Percentiles rank a stretch among this genome's conserved stretches.
These are phyloP conservation scores for Pararge aegeria DNA, from an alignment of 1,140 invertebrate genomes.

Conservation along the genomic window DNA sequence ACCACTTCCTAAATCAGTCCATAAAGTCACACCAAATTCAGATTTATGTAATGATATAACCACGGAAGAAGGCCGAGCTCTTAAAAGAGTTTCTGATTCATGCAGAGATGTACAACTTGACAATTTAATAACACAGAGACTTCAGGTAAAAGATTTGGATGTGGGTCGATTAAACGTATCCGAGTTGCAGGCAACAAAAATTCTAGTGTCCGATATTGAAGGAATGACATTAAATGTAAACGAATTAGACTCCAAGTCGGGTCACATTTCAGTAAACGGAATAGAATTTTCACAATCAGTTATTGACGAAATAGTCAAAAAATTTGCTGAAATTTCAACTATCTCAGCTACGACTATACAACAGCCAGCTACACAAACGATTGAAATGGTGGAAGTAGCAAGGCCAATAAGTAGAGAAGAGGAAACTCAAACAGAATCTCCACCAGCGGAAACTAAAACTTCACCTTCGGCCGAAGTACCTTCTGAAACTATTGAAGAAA, in stretches of 20 bases:
- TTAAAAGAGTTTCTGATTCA: constrained; percentile 69
- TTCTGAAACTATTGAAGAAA: constrained; percentile 45
- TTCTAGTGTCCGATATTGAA: constrained; percentile 89
- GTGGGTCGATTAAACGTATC: constrained; percentile 88
- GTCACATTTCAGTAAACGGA: constrained; percentile 82
- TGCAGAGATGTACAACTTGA: constrained; percentile 61
- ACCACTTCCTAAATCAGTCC: constrained; percentile 53
- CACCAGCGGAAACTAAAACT: constrained; percentile 16
- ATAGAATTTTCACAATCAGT: constrained; percentile 84
- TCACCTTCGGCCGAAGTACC: constrained; percentile 4
- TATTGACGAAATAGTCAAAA: constrained; percentile 82
- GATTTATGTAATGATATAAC: constrained; percentile 28
- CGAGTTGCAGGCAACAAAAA: constrained; percentile 87
- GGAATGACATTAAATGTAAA: constrained; percentile 84
- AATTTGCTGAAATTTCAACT: constrained; percentile 73
- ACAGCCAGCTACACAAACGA: constrained; percentile 20
- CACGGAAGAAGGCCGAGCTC: constrained; percentile 53
- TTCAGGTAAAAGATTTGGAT: constrained; percentile 87
- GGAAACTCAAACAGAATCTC: constrained; percentile 71
- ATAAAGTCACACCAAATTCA: constrained; percentile 33
- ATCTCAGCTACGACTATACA: constrained; percentile 18
- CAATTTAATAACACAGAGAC: constrained; percentile 76
- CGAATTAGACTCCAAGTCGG: constrained; percentile 84
- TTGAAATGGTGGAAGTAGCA: constrained; percentile 30
- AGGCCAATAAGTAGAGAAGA: constrained; percentile 64